phyloP scores from a whole-genome alignment of 2,797 vertebrate genomes.

The Spinibarbus caldwelli region DNA sequence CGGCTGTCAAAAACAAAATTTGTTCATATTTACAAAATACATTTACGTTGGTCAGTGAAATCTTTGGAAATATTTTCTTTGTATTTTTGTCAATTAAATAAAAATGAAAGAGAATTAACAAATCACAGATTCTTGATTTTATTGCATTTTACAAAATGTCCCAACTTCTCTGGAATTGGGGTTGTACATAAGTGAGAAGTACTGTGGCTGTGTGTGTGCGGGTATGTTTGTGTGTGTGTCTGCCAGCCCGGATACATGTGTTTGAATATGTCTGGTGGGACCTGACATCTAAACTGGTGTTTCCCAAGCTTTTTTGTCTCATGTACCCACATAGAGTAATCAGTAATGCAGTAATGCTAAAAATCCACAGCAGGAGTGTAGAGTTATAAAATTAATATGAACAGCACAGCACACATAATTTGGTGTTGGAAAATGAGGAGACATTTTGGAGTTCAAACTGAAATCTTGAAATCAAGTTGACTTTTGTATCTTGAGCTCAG shows the following conservation, averaged over 20 bases:
- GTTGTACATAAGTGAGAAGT: constrained; percentile 51
- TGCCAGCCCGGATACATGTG: constrained; percentile 48
- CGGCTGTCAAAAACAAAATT: too few relatives aligned
- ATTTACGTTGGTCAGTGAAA: too few relatives aligned
- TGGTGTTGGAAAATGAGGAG: background rate
- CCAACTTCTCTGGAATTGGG: too few relatives aligned
- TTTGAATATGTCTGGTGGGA: constrained; percentile 64
- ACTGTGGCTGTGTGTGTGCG: constrained; percentile 12
- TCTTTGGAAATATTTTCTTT: too few relatives aligned
- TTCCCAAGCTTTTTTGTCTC: constrained; percentile 1
- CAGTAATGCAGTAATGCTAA: background rate
- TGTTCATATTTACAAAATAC: too few relatives aligned
- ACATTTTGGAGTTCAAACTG: background rate
- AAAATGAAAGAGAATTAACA: too few relatives aligned
- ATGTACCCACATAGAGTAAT: background rate
- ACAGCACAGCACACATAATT: background rate
- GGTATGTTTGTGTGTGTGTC: constrained; percentile 59
- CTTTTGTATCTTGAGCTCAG: background rate
- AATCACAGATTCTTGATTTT: too few relatives aligned
- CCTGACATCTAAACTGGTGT: constrained; percentile 10
- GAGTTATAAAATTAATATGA: background rate
- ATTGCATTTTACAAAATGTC: too few relatives aligned
- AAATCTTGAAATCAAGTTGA: background rate
- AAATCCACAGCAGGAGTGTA: too few relatives aligned
- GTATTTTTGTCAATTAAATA: too few relatives aligned